These are phyloP conservation scores for Drosophila pachea DNA, from an alignment of 1,140 invertebrate species.

Conservation along the genomic window DNA sequence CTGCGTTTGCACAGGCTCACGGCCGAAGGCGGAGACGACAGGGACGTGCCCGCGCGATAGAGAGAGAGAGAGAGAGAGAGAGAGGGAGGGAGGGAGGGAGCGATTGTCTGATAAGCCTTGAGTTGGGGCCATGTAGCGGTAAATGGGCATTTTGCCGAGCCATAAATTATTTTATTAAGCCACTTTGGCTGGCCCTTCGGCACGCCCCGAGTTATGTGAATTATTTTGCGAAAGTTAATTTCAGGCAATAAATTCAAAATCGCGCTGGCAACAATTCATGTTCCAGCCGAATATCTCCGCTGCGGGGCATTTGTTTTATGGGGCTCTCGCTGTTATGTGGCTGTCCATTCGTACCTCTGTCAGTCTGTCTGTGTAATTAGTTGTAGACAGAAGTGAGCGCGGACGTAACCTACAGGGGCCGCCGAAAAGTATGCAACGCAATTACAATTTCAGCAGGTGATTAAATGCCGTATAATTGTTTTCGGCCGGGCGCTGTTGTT, in stretches of 20 bases:
- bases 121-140: conserved; percentile 6
- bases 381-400: conserved; percentile 27
- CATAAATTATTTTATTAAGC: conserved; percentile 78
- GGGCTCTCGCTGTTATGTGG: conserved; percentile 21
- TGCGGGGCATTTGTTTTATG: conserved; percentile 46
- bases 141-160: conserved; percentile 64
- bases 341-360: no score
- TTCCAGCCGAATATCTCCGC: conserved; percentile 21
- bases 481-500: conserved; percentile 15
- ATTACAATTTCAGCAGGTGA: conserved; percentile 79
- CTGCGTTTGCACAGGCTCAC: conserved; percentile 34
- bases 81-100: conserved; percentile 3
- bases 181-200: conserved; percentile 64
- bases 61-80: conserved; percentile 1
- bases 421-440: conserved; percentile 70
- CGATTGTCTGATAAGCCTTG: background rate
- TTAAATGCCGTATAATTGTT: conserved; percentile 78
- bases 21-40: conserved; percentile 1
- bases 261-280: conserved; percentile 61
- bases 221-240: conserved; percentile 77
- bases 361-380: conserved; percentile 38
- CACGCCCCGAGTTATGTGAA: conserved; percentile 70
- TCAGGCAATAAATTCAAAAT: conserved; percentile 76
- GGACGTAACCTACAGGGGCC: conserved; percentile 8
- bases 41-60: no score